These are phyloP conservation scores for Apostichopus californicus DNA, from an alignment of 35 echinoderm and acorn worm genomes.

Conservation along the genomic window DNA sequence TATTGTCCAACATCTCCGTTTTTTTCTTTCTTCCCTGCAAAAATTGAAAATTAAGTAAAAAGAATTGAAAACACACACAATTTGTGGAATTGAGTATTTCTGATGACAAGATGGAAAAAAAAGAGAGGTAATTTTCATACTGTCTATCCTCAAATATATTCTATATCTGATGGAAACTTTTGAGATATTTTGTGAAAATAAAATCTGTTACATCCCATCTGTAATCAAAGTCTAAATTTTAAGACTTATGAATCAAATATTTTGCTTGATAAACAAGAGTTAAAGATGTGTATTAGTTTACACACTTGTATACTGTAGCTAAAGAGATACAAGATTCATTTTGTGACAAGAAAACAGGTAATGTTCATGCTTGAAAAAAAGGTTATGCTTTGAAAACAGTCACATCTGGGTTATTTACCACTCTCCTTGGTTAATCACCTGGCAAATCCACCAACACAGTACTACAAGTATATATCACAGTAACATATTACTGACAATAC, in stretches of 20 bases:
- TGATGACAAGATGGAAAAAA: background rate
- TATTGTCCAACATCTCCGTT: background rate
- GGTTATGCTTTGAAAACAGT: too few relatives aligned
- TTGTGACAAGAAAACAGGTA: too few relatives aligned
- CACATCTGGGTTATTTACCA: too few relatives aligned
- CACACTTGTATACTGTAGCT: too few relatives aligned
- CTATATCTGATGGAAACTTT: background rate
- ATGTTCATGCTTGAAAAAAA: too few relatives aligned
- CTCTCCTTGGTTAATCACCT: too few relatives aligned
- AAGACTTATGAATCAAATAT: too few relatives aligned
- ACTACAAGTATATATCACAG: background rate
- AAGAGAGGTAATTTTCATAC: background rate
- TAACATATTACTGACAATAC: background rate
- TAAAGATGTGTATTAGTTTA: too few relatives aligned
- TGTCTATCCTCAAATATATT: background rate
- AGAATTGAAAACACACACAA: background rate
- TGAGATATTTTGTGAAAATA: background rate
- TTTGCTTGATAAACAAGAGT: too few relatives aligned
- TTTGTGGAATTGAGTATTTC: background rate
- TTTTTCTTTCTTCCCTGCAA: background rate
- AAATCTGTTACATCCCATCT: background rate
- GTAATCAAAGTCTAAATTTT: background rate
- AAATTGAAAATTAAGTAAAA: background rate
- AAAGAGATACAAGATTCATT: too few relatives aligned
- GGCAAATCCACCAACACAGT: too few relatives aligned